Evolutionary conservation across 2,888 invertebrate genomes (phyloP), one percentile per base, ranked within the genome.

Genomic region (Trichopria drosophilae): DNA sequence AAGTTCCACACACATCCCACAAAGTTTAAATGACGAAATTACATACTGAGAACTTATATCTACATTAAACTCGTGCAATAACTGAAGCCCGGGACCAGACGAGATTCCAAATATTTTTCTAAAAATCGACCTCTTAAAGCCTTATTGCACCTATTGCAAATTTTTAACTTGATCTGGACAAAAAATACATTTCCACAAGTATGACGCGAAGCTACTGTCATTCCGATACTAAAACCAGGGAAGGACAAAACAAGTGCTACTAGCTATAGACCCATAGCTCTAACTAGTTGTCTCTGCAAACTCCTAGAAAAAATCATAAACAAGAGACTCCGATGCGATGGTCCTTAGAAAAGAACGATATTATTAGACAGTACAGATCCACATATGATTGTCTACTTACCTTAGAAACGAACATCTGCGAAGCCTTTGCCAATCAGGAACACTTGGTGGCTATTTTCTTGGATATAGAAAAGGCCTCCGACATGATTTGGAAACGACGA

Each of bases 221-320:
- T n/a, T n/a, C n/a, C n/a, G n/a, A n/a, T n/a, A n/a, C n/a, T n/a
- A n/a, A n/a, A n/a, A n/a, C n/a, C n/a, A n/a, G 41, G 32, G 0
- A 57, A 51, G 51, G 48, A 54, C 22, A 40, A 12, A 23, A 31
- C 15, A 6, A 12, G 50, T 5, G 28, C 52, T 3, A 23, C 28
- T 4, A 54, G 20, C 18, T 58, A 55, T 9, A 31, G 56, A 24
- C 58, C 56, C 7, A 58, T 60, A 6, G 31, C 54, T 1, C 29
- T 55, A 7, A 60, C 53, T 0, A 53, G 55, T 18, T 37, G 20
- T 1, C 12, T 57, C 10, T 55, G 58, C 5, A 57, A 53, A 32
- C 1, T 51, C 0, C 1, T 58, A 2, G 54, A 58, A 41, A 58
- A 45, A 34, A 53, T 56, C 4, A 28, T 56, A 6, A 58, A 51